Evolutionary conservation across 2,113 vertebrate genomes (phyloP).

Genomic region (Anseranas semipalmata): DNA sequence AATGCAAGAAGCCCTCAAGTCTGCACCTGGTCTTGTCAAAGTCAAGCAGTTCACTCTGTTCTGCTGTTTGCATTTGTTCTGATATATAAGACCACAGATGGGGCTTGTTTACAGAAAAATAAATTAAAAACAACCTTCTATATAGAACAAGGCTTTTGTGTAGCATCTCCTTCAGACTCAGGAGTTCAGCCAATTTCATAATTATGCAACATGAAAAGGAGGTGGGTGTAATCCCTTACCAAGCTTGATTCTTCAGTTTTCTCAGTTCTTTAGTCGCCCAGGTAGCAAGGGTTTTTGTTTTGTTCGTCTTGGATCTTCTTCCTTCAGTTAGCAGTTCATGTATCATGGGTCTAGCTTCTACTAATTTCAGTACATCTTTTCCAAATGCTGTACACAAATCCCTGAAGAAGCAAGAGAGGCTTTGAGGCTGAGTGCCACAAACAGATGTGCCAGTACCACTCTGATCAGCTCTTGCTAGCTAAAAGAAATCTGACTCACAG

Average conservation of each 20-base stretch:
- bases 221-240: conserved; percentile 75
- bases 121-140: neutral
- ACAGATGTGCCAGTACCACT: neutral
- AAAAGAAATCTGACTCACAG: neutral
- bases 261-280: conserved; percentile 99
- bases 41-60: rapidly evolving
- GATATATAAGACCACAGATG: neutral
- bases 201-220: neutral
- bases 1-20: rapidly evolving
- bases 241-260: conserved; percentile 98
- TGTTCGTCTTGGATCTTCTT: conserved; percentile 93
- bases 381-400: conserved; percentile 97
- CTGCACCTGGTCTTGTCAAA: neutral
- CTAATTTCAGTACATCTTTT: conserved; percentile 96
- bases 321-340: conserved; percentile 97
- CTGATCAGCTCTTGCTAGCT: neutral
- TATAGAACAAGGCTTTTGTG: neutral
- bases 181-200: neutral
- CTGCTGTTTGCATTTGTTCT: neutral
- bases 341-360: conserved; percentile 95
- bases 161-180: neutral
- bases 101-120: neutral
- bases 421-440: neutral
- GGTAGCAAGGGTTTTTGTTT: conserved; percentile 96
- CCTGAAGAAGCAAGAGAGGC: conserved; percentile 64